Evolutionary conservation across 2,888 invertebrate species (phyloP), one percentile per base, ranked within the genome.

Genomic region (Macrosiphum euphorbiae): DNA sequence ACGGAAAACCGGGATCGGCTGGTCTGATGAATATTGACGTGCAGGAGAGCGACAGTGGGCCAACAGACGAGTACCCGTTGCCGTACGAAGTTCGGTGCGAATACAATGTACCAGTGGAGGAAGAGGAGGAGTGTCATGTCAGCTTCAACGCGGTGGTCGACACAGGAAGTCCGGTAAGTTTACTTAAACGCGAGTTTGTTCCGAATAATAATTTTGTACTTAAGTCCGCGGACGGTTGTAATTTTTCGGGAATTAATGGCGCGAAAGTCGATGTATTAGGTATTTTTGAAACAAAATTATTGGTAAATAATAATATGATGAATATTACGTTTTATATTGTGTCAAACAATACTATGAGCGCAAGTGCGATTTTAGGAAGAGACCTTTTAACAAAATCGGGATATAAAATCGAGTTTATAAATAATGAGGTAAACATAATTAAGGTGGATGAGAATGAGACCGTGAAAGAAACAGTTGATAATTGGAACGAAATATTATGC

Each of bases 181-280:
- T 87, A 44, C 13, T 87, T 13, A 87, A 87, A 87, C 5, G 47
- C 28, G n/a, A 47, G 7, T 50, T 28, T 50, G 50, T 87, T 16
- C 50, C 50, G n/a, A 87, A 87, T 87, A 50, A 87, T n/a, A n/a
- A 87, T 87, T 84, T 2, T 84, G 41, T 84, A 84, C 24, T 84
- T 41, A 87, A 47, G 8, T 47, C 47, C n/a, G n/a, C 47, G 20
- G 28, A 52, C 50, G 47, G 13, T 47, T 35, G 50, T 52, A 52
- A 47, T 52, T 47, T 88, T 87, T 44, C 44, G 28, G 87, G 47
- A 24, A 87, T 87, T 50, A 87, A 87, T 87, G 47, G 47, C 7
- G 16, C 16, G 4, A 52, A 52, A 52, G 26, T 88, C 28, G 88
- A 52, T 24, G 28, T 88, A 88, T n/a, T 35, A 24, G n/a, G 52